Evolutionary conservation across 1,140 invertebrate genomes (phyloP), one percentile per base, ranked within the genome.

Genomic region (Lepidurus packardi): DNA sequence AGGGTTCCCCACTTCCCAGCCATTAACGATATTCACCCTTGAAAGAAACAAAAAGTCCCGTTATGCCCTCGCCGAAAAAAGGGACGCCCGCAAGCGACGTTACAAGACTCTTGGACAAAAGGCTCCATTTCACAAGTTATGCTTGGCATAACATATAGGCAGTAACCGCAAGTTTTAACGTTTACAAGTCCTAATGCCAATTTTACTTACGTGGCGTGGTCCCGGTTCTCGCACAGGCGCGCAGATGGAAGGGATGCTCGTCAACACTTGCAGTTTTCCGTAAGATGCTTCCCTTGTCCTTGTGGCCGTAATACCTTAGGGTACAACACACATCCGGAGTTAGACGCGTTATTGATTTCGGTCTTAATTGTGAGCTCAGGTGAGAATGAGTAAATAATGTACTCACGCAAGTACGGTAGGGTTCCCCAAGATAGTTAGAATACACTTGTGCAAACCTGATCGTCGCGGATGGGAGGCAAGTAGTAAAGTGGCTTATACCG

Each of bases 321-420:
- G 53, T 65, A 65, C 21, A 65, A 65, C 21, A 65, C 53, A 65
- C 3, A 65, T 65, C 16, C 53, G 53, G 21, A 21, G 21, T 65
- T 65, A 65, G n/a, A 21, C 53, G 16, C 5, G 53, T 65, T 65
- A 65, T 65, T 65, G 53, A 65, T 65, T 65, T 21, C 16, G 21
- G 0, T 1, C 53, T 4, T 34, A 34, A n/a, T 13, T 65, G 53
- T 65, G 53, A 65, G 53, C 21, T 65, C 53, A 65, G 53, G 53
- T 65, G 53, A 65, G n/a, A 65, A 65, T n/a, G 53, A 65, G 16
- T 21, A 65, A 65, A 65, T 65, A n/a, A 65, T 65, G 53, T 65
- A 65, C 53, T 65, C 53, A 65, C 53, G 53, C 16, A n/a, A 65
- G 53, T 21, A 65, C 53, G 53, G 53, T 21, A 65, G 53, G 53